Percentiles rank a stretch among this genome's conserved stretches.
These are phyloP conservation scores for Ameiurus melas DNA, from an alignment of 2,113 vertebrate genomes.

Conservation along the genomic window DNA sequence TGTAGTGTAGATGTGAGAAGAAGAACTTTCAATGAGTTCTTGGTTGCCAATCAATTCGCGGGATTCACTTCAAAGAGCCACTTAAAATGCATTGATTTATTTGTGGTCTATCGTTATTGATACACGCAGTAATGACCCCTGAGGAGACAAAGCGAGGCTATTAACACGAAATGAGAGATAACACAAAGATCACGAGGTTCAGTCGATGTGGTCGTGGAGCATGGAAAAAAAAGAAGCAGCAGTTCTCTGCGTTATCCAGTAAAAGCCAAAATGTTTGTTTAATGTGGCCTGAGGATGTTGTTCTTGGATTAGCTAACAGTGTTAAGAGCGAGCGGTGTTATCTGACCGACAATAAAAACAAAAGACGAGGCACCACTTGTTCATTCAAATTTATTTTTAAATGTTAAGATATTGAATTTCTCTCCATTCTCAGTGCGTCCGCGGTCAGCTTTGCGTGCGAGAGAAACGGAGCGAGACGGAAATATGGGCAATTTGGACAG, in stretches of 20 bases:
- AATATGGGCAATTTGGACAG: not conserved
- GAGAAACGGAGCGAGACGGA: not conserved
- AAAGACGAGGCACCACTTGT: not conserved
- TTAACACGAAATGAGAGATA: not conserved
- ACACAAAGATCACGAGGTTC: not conserved
- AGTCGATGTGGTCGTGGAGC: not conserved
- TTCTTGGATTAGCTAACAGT: not conserved
- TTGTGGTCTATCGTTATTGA: not conserved
- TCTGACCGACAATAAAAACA: not conserved
- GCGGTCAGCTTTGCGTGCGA: not conserved
- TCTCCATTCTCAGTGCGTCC: not conserved
- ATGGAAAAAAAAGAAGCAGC: not conserved
- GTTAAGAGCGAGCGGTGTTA: not conserved
- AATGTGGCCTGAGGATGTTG: constrained; percentile 6
- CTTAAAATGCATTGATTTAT: not conserved
- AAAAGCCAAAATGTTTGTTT: not conserved
- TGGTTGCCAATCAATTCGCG: not conserved
- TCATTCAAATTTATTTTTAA: not conserved
- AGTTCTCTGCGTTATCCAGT: not conserved
- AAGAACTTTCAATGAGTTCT: constrained; percentile 6
- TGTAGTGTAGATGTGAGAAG: not conserved
- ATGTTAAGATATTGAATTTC: not conserved
- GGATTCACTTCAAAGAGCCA: not conserved
- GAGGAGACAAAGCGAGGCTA: not conserved
- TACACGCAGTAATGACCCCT: not conserved